Evolutionary conservation across 2,797 vertebrate species (phyloP).

Genomic region (Pseudocheirus occidentalis): DNA sequence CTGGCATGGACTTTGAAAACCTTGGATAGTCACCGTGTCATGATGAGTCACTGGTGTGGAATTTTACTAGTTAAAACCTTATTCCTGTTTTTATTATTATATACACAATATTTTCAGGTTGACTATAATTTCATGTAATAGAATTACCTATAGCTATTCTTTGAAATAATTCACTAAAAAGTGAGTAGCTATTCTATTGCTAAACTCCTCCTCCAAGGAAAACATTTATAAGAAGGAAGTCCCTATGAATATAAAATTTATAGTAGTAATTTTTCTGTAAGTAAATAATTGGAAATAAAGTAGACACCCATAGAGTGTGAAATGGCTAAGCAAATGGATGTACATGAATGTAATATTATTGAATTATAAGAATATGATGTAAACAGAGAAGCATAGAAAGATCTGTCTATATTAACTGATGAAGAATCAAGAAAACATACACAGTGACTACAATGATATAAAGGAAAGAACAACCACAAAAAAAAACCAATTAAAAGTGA

Average conservation of each 20-base stretch:
- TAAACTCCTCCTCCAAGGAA: neutral
- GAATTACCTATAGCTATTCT: neutral
- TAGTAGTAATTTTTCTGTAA: neutral
- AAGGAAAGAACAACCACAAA: neutral
- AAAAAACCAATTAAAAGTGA: neutral
- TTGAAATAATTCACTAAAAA: neutral
- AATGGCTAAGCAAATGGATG: neutral
- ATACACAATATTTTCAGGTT: neutral
- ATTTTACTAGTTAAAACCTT: neutral
- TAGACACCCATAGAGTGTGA: neutral
- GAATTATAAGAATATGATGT: neutral
- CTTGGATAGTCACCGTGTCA: neutral
- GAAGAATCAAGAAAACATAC: neutral
- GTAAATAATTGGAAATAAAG: neutral
- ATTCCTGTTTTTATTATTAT: neutral
- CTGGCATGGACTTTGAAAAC: neutral
- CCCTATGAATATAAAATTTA: neutral
- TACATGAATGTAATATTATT: neutral
- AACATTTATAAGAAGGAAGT: neutral
- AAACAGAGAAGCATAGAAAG: neutral
- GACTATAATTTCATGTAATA: neutral
- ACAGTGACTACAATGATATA: neutral
- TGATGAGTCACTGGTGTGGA: neutral
- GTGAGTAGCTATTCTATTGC: neutral
- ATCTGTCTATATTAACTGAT: neutral